Evolutionary conservation across 1,140 invertebrate genomes (phyloP).

Genomic region (Drosophila triauraria): DNA sequence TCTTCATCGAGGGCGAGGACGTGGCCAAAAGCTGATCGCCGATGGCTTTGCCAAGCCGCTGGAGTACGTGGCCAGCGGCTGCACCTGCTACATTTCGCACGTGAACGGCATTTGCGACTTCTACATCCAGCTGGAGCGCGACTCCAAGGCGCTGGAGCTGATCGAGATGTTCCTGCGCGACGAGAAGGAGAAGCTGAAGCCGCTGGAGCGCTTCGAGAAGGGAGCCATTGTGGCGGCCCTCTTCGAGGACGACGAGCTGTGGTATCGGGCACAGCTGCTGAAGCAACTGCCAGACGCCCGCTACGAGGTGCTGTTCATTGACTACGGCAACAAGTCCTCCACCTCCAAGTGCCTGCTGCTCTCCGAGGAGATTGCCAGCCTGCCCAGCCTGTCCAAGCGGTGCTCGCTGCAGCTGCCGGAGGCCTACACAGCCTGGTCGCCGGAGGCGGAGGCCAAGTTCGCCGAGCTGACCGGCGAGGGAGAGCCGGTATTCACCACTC

Average conservation of each 20-base stretch:
- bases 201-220: conserved; percentile 81
- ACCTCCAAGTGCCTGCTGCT: conserved; percentile 87
- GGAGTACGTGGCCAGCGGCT: conserved; percentile 86
- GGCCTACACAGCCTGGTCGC: conserved; percentile 87
- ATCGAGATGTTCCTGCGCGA: conserved; percentile 87
- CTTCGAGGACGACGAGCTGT: conserved; percentile 89
- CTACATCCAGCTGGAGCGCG: conserved; percentile 89
- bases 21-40: conserved; percentile 87
- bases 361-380: conserved; percentile 87
- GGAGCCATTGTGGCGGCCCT: conserved; percentile 89
- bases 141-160: conserved; percentile 87
- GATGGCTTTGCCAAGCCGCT: conserved; percentile 86
- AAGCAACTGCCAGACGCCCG: conserved; percentile 87
- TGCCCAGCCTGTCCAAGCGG: conserved; percentile 88
- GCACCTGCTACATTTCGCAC: conserved; percentile 88
- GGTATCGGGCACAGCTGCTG: conserved; percentile 90
- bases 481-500: conserved; percentile 88
- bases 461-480: conserved; percentile 88
- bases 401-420: conserved; percentile 88
- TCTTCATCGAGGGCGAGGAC: conserved; percentile 88
- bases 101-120: conserved; percentile 89
- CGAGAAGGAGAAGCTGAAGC: conserved; percentile 54
- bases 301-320: conserved; percentile 89
- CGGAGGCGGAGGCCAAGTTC: conserved; percentile 88
- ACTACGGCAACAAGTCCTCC: conserved; percentile 90